phyloP scores from a whole-genome alignment of 2,113 vertebrate genomes.

The Sigmodon hispidus region DNA sequence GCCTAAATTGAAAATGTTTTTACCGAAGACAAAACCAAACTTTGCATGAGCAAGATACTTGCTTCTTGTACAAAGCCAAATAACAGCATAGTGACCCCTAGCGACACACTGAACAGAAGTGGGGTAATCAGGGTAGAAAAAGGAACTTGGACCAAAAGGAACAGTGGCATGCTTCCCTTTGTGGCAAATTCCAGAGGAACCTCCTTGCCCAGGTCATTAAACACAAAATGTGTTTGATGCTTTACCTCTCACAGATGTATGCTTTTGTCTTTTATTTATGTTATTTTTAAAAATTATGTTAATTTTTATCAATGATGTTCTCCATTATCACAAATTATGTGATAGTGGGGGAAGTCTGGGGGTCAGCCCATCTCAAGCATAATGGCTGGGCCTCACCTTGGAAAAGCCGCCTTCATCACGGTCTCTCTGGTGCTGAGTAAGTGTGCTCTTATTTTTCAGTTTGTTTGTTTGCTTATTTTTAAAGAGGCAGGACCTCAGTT shows the following conservation, averaged over 20 bases:
- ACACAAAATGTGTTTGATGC: neutral
- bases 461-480: neutral
- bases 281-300: too few species aligned
- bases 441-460: neutral
- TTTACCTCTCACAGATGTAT: neutral
- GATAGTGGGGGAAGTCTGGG: neutral
- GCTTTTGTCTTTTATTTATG: neutral
- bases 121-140: neutral
- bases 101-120: too few species aligned
- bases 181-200: neutral
- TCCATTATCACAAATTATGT: neutral
- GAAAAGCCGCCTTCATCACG: neutral
- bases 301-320: neutral
- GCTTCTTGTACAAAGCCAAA: neutral
- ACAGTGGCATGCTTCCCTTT: neutral
- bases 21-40: neutral
- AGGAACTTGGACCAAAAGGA: neutral
- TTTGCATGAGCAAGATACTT: neutral
- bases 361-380: neutral
- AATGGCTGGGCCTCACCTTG: neutral
- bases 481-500: neutral
- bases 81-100: neutral
- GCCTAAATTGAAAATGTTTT: too few species aligned
- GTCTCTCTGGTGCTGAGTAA: neutral
- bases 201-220: too few species aligned